Conservation (phyloP, 2,888 invertebrate genomes). For the Prenolepis imparis region DNA sequence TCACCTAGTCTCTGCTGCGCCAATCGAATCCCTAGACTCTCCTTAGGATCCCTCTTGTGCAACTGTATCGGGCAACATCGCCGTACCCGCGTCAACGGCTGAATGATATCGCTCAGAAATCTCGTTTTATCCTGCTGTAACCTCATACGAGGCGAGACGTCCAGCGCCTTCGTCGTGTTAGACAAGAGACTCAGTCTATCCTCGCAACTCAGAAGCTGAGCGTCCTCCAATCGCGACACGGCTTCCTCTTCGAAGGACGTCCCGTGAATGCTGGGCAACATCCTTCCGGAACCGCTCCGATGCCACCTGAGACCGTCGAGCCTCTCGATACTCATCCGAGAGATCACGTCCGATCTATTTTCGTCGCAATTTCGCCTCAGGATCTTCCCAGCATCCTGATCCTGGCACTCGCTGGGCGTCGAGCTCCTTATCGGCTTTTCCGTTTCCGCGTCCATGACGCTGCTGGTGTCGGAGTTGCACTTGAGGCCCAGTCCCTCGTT, state of each 20-base stretch:
- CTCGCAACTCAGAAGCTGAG: constrained; percentile 62
- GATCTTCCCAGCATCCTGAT: constrained; percentile 67
- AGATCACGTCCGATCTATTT: constrained; percentile 58
- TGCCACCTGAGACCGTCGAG: constrained; percentile 84
- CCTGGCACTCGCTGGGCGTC: constrained; percentile 79
- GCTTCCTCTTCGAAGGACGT: constrained; percentile 68
- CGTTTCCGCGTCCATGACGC: constrained; percentile 87
- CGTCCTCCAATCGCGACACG: constrained; percentile 41
- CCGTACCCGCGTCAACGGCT: constrained; percentile 84
- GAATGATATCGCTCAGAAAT: constrained; percentile 83
- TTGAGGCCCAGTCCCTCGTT: constrained; percentile 81
- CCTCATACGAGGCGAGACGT: constrained; percentile 78
- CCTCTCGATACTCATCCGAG: constrained; percentile 70
- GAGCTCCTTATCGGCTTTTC: constrained; percentile 87
- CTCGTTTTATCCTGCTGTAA: constrained; percentile 84
- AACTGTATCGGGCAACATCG: constrained; percentile 90
- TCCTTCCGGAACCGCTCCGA: constrained; percentile 81
- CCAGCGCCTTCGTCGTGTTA: constrained; percentile 53
- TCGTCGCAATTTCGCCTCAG: constrained; percentile 54
- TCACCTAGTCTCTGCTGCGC: constrained; percentile 88
- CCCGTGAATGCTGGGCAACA: constrained; percentile 83
- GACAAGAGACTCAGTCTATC: constrained; percentile 59
- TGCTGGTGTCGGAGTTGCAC: constrained; percentile 83
- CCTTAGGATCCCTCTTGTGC: constrained; percentile 89
- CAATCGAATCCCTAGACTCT: constrained; percentile 91